These are phyloP conservation scores for Labeo calbasu DNA, from an alignment of 2,797 vertebrate genomes.

Conservation along the genomic window DNA sequence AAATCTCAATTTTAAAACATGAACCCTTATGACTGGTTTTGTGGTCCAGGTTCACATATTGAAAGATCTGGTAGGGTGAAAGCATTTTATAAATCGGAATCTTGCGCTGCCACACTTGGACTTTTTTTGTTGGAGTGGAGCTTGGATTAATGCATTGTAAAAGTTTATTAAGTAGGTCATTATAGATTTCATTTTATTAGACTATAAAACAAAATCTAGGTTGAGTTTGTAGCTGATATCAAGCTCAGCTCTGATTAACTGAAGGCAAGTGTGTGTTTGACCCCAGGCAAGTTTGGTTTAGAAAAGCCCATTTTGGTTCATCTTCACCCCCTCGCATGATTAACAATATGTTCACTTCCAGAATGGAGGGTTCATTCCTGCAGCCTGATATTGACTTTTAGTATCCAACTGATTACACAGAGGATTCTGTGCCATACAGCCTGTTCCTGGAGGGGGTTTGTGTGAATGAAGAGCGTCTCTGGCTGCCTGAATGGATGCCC, in stretches of 20 bases:
- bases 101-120: conserved; percentile 12
- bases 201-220: conserved; percentile 1
- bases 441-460: conserved; percentile 15
- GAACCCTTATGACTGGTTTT: too few relatives aligned
- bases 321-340: conserved; percentile 34
- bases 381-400: conserved; percentile 78
- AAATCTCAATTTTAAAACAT: too few relatives aligned
- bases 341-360: conserved; percentile 71
- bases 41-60: too few relatives aligned
- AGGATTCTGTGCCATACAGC: conserved; percentile 34
- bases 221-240: conserved; percentile 3
- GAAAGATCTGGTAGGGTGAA: neutral
- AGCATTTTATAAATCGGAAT: conserved; percentile 27
- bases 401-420: conserved; percentile 60
- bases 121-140: conserved; percentile 4
- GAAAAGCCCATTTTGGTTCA: neutral
- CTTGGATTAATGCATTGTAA: neutral
- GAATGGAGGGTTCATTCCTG: conserved; percentile 83
- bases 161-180: too few relatives aligned
- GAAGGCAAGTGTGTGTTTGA: conserved; percentile 14
- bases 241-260: conserved; percentile 19
- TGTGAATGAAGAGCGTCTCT: conserved; percentile 31
- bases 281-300: neutral
- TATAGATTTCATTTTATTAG: neutral
- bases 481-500: conserved; percentile 40